phyloP scores from a whole-genome alignment of 2,113 vertebrate species.

The Gymnarchus niloticus region DNA sequence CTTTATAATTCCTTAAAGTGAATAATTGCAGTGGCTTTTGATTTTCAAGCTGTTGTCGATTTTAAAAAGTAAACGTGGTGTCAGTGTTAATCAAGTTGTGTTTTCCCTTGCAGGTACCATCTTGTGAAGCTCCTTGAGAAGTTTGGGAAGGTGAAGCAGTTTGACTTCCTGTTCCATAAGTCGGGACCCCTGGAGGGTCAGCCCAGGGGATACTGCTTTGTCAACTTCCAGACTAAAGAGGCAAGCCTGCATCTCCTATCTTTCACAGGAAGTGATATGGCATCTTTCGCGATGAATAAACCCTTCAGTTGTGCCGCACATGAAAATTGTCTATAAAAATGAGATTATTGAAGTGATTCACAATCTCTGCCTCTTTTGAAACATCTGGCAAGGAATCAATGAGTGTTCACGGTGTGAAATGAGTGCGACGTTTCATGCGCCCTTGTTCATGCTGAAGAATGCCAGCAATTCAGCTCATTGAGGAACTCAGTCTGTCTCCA shows the following conservation, averaged over 20 bases:
- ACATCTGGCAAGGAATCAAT: neutral
- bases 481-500: neutral
- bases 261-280: neutral
- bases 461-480: neutral
- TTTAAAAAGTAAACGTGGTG: neutral
- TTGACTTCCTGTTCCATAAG: slow-evolving; percentile 97
- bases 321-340: neutral
- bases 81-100: neutral
- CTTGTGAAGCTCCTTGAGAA: slow-evolving; percentile 94
- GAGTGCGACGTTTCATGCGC: neutral
- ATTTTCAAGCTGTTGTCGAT: neutral
- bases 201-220: slow-evolving; percentile 94
- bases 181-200: slow-evolving; percentile 93
- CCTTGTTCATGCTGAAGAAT: neutral
- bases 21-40: neutral
- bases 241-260: slow-evolving; percentile 45
- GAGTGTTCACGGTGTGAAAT: neutral
- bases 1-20: neutral
- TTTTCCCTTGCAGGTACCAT: slow-evolving; percentile 67
- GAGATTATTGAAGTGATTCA: neutral
- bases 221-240: slow-evolving; percentile 96
- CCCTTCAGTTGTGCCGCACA: neutral
- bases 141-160: slow-evolving; percentile 94
- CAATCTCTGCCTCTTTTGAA: neutral
- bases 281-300: neutral